phyloP scores from a whole-genome alignment of 2,888 invertebrate species.

The Synergus itoensis region DNA sequence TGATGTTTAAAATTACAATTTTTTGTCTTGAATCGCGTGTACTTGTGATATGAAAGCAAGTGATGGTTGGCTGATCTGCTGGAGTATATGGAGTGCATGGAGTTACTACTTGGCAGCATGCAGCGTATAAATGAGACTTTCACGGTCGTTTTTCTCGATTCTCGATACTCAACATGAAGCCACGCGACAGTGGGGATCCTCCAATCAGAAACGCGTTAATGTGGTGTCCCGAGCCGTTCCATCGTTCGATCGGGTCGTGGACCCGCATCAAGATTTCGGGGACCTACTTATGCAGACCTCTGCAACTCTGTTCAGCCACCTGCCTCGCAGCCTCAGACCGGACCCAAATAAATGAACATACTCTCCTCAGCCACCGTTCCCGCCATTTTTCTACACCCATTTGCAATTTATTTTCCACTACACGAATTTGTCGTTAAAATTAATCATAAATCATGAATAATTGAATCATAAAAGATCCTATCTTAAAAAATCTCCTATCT shows the following conservation, averaged over 20 bases:
- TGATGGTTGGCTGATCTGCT: slow-evolving; percentile 23
- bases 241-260: slow-evolving; percentile 32
- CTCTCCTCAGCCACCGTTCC: slow-evolving; percentile 31
- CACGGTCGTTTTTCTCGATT: slow-evolving; percentile 38
- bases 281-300: slow-evolving; percentile 31
- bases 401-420: no score
- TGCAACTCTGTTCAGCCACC: slow-evolving; percentile 16
- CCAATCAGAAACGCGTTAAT: slow-evolving; percentile 30
- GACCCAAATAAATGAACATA: slow-evolving; percentile 18
- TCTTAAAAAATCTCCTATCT: no score
- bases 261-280: slow-evolving; percentile 37
- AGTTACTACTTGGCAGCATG: slow-evolving; percentile 32
- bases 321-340: slow-evolving; percentile 4
- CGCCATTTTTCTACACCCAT: no score
- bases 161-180: slow-evolving; percentile 9
- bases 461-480: no score
- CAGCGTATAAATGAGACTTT: slow-evolving; percentile 35
- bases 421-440: no score
- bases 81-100: slow-evolving; percentile 10
- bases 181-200: slow-evolving; percentile 24
- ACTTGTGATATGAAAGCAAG: slow-evolving; percentile 18
- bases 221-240: background rate
- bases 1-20: background rate
- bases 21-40: background rate
- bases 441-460: no score